Base-by-base conservation (phyloP, 2,113 vertebrate species). In the Brachypteracias leptosomus region DNA sequence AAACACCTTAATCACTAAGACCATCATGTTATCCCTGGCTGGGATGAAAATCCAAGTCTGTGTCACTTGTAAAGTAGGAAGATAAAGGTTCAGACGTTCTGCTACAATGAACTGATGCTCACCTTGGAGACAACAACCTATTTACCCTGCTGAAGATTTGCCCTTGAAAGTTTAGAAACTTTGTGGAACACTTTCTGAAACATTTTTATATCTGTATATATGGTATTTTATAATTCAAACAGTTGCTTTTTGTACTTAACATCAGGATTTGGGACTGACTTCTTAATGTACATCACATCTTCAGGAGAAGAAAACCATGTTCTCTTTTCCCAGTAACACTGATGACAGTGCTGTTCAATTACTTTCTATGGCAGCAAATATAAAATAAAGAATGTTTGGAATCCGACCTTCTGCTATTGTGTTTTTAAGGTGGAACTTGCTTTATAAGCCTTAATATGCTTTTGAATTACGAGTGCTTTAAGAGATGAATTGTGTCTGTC, bases 361-460 rank as follows among this genome's bases (percentile, higher is more conserved):
- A 40, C 78, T 90, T 93, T 90, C 90, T 90, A n/a, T 93, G 80
- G 80, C 90, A 89, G 83, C 4, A 0, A 84, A 85, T 92, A 68
- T 6, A 46, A 93, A 97, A 97, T 97, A 97, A 97, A 97, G 85
- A 58, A 74, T 38, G 44, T 94, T 95, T 96, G 92, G 83, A 94
- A 97, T 78, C 66, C 66, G 73, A 58, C 58, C 54, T 80, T 79
- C 75, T 89, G 62, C 58, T 81, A 8, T 89, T 1, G 29, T 91
- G n/a, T 94, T 92, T 81, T 89, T 84, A 57, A 93, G 68, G 73
- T 90, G 76, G 47, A 31, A 71, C 16, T 84, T 84, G 61, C n/a
- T 72, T 78, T 61, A 24, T 61, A 61, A 93, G 44, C 35, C 24
- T 74, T 77, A 40, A 63, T 54, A 33, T 3, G 44, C 38, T 91